Evolutionary conservation across 64 coral and sea anemone species (phyloP).

Genomic region (Pocillopora damicornis): DNA sequence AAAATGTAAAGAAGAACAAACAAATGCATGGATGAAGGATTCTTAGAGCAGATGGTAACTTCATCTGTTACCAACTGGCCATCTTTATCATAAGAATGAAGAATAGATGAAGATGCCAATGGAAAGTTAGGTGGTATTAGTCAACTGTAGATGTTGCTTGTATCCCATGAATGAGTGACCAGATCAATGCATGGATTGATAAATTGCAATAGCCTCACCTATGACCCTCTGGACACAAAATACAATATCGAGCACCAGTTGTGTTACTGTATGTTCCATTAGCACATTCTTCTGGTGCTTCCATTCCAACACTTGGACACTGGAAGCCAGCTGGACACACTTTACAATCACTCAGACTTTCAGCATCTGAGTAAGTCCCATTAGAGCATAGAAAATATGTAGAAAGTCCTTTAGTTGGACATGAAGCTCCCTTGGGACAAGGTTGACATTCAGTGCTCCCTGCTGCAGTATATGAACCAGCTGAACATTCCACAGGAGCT

Average conservation of each 20-base stretch:
- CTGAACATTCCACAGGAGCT: slow-evolving; percentile 20
- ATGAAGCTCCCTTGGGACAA: slow-evolving; percentile 56
- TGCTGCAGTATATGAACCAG: slow-evolving; percentile 35
- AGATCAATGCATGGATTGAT: neutral
- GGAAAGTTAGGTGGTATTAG: neutral
- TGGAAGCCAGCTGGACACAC: slow-evolving; percentile 32
- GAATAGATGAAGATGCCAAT: neutral
- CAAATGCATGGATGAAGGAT: too few relatives aligned
- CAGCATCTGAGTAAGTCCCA: slow-evolving; percentile 10
- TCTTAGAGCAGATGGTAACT: too few relatives aligned
- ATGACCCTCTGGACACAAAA: slow-evolving; percentile 31
- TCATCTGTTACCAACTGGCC: too few relatives aligned
- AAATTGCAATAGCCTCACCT: slow-evolving; percentile 6
- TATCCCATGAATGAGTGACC: neutral
- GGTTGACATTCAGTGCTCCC: slow-evolving; percentile 43
- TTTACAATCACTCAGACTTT: slow-evolving; percentile 22
- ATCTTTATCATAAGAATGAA: too few relatives aligned
- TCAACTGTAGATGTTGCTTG: neutral
- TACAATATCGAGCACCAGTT: slow-evolving; percentile 11
- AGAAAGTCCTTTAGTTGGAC: slow-evolving; percentile 39
- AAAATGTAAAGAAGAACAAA: too few relatives aligned
- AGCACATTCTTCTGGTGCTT: neutral
- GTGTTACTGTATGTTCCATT: slow-evolving; percentile 22
- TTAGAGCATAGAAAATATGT: slow-evolving; percentile 34
- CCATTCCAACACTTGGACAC: slow-evolving; percentile 28